A percentile compares a stretch with the other conserved stretches of the same genome.
phyloP scores from a whole-genome alignment of 2,888 invertebrate species.

The Leptopilina myrica region DNA sequence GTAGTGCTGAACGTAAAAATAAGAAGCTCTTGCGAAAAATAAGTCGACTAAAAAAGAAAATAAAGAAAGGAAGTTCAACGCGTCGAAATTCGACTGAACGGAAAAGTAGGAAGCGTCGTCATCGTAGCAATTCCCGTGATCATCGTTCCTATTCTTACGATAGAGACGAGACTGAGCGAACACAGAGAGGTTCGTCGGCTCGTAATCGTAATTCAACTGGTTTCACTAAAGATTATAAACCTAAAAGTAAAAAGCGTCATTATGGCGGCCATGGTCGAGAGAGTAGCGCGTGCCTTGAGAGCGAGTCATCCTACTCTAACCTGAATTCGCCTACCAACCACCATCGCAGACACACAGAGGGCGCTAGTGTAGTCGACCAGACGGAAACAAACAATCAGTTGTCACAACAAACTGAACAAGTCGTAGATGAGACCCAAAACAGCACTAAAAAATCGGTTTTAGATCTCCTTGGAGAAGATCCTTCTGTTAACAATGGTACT shows the following conservation, averaged over 20 bases:
- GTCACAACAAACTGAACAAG: too few species aligned
- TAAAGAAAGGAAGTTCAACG: not conserved
- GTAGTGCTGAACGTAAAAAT: too few species aligned
- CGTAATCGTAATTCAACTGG: not conserved
- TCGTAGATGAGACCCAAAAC: too few species aligned
- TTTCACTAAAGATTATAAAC: not conserved
- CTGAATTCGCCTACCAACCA: not conserved
- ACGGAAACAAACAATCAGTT: too few species aligned
- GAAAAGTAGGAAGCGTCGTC: too few species aligned
- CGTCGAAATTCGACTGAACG: not conserved
- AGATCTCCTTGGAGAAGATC: not conserved
- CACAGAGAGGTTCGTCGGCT: constrained; percentile 8
- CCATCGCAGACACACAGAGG: not conserved
- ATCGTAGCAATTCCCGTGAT: not conserved
- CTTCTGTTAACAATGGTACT: not conserved
- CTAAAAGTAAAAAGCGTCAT: not conserved
- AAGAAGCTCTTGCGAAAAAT: too few species aligned
- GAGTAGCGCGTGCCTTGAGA: not conserved
- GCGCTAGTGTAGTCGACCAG: too few species aligned
- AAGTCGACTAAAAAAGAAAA: not conserved
- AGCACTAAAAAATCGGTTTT: not conserved
- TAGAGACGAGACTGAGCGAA: not conserved
- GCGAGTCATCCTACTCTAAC: not conserved
- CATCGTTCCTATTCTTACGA: not conserved
- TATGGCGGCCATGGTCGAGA: not conserved